These are phyloP conservation scores for Standfussiana lucernea DNA, from an alignment of 2,888 invertebrate species.

Conservation along the genomic window DNA sequence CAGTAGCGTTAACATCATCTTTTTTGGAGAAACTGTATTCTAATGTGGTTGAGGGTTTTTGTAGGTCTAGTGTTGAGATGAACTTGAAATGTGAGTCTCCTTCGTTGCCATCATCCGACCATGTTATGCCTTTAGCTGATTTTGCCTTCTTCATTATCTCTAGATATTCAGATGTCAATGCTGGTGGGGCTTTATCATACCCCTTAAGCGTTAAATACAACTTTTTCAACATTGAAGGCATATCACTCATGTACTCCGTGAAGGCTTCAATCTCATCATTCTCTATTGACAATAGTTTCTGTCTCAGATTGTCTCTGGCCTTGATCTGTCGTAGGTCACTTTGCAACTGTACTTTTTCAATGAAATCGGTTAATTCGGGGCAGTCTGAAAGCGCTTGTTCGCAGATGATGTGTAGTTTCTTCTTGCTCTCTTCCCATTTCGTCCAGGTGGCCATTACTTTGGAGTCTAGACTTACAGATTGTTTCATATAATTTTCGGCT, in stretches of 20 bases:
- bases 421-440: constrained; percentile 80
- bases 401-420: constrained; percentile 73
- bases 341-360: constrained; percentile 76
- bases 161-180: constrained; percentile 90
- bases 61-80: constrained; percentile 79
- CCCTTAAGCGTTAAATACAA: constrained; percentile 91
- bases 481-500: not conserved
- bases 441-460: constrained; percentile 79
- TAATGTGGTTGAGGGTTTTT: constrained; percentile 76
- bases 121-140: constrained; percentile 91
- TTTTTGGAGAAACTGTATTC: constrained; percentile 69
- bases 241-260: constrained; percentile 87
- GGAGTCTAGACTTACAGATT: constrained; percentile 76
- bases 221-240: constrained; percentile 90
- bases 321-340: constrained; percentile 81
- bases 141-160: constrained; percentile 91
- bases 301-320: constrained; percentile 82
- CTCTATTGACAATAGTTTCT: constrained; percentile 82
- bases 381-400: constrained; percentile 77
- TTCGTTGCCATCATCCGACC: constrained; percentile 88
- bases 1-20: constrained; percentile 70
- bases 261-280: constrained; percentile 89
- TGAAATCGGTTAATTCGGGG: constrained; percentile 77
- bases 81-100: constrained; percentile 80
- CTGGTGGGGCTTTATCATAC: constrained; percentile 90